phyloP scores from a whole-genome alignment of 2,888 invertebrate genomes.

The Trachelus stipa region DNA sequence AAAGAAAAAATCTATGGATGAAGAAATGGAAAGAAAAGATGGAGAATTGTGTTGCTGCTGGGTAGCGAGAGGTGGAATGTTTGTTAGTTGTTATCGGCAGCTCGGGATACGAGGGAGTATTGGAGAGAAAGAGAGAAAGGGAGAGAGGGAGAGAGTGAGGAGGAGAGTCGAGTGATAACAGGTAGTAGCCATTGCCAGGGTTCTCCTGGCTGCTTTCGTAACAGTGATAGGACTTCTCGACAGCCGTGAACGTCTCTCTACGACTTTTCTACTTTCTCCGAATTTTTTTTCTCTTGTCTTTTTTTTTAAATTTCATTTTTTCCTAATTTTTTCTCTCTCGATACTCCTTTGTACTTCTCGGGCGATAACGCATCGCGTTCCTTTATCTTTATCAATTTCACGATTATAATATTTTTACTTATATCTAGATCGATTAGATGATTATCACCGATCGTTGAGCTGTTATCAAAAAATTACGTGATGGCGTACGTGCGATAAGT shows the following conservation, averaged over 20 bases:
- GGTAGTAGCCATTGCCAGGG: constrained; percentile 47
- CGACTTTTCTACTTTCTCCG: constrained; percentile 19
- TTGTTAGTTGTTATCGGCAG: constrained; percentile 40
- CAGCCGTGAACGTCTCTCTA: constrained; percentile 45
- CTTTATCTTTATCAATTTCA: background rate
- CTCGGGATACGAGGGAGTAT: constrained; percentile 25
- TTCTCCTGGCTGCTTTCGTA: constrained; percentile 41
- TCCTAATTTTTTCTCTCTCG: background rate
- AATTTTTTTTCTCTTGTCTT: background rate
- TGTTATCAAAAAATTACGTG: background rate
- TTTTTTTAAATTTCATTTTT: background rate
- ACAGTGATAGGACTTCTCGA: constrained; percentile 54
- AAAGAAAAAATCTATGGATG: background rate
- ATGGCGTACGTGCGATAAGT: background rate
- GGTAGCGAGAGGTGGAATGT: constrained; percentile 26
- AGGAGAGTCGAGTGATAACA: constrained; percentile 46
- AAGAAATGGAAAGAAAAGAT: constrained; percentile 25
- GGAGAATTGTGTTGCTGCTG: background rate
- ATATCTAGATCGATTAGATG: background rate
- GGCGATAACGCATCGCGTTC: background rate
- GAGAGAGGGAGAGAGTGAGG: constrained; percentile 6
- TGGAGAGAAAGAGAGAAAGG: constrained; percentile 20
- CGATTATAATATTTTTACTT: background rate
- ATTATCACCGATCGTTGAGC: background rate
- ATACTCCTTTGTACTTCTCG: background rate